Conservation (phyloP, 37 sponge, comb jelly and placozoan species). For the Mnemiopsis leidyi region DNA sequence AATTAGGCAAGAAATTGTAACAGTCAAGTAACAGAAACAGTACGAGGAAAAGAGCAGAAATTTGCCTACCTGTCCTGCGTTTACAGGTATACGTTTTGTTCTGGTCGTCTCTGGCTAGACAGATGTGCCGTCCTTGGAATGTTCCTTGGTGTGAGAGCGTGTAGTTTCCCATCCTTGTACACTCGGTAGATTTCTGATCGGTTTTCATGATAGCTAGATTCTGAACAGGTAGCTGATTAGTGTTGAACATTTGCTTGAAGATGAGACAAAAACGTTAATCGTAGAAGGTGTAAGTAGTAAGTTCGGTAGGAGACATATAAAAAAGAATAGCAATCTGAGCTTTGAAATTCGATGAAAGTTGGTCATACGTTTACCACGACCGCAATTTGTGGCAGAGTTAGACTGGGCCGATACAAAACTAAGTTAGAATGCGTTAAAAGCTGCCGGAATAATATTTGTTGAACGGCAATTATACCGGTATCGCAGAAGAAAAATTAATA, state of each 20-base stretch:
- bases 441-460: neutral
- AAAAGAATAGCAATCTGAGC: neutral
- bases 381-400: conserved; percentile 6
- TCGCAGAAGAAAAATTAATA: neutral
- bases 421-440: neutral
- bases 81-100: conserved; percentile 21
- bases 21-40: neutral
- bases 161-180: conserved; percentile 19
- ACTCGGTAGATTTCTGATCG: neutral
- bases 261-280: too few relatives aligned
- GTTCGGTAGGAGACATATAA: too few relatives aligned
- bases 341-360: neutral
- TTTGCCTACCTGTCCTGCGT: neutral
- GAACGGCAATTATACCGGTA: neutral
- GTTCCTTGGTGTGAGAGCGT: neutral
- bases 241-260: too few relatives aligned
- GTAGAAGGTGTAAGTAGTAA: too few relatives aligned
- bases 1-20: too few relatives aligned
- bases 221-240: neutral
- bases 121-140: conserved; percentile 40
- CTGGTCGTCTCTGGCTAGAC: conserved; percentile 17
- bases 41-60: neutral
- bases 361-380: neutral
- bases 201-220: conserved; percentile 22
- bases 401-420: neutral